These are phyloP conservation scores for Drosophila borealis DNA, from an alignment of 2,888 invertebrate species.

Conservation along the genomic window DNA sequence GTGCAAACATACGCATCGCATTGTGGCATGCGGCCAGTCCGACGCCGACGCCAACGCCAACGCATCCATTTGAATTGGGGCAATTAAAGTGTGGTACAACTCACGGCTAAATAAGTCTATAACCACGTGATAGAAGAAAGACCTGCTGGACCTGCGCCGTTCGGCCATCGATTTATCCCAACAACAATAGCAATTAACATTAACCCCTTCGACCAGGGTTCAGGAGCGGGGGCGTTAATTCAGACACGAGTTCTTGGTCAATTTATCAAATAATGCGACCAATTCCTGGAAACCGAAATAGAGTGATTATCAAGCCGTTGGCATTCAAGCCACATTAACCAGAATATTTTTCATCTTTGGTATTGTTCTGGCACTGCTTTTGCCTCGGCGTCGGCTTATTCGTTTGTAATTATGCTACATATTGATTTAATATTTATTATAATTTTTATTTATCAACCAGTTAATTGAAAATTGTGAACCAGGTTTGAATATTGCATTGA, in stretches of 20 bases:
- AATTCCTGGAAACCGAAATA: slow-evolving; percentile 70
- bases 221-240: slow-evolving; percentile 76
- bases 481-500: no score
- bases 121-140: slow-evolving; percentile 67
- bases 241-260: slow-evolving; percentile 75
- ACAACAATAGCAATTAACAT: slow-evolving; percentile 65
- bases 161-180: slow-evolving; percentile 35
- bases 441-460: slow-evolving; percentile 28
- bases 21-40: slow-evolving; percentile 67
- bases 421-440: slow-evolving; percentile 38
- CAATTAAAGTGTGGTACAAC: slow-evolving; percentile 76
- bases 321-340: slow-evolving; percentile 16
- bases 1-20: slow-evolving; percentile 67
- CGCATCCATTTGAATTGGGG: slow-evolving; percentile 76
- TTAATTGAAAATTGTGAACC: background rate
- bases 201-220: slow-evolving; percentile 68
- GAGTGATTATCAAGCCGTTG: slow-evolving; percentile 60
- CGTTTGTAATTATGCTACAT: slow-evolving; percentile 68
- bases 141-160: slow-evolving; percentile 5
- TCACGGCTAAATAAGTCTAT: slow-evolving; percentile 63
- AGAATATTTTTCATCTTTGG: slow-evolving; percentile 12
- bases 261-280: slow-evolving; percentile 74
- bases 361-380: slow-evolving; percentile 23
- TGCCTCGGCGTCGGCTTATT: slow-evolving; percentile 39
- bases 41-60: slow-evolving; percentile 50